Evolutionary conservation across 1,140 invertebrate genomes (phyloP), one percentile per base, ranked within the genome.

Genomic region (Drosophila tristis): DNA sequence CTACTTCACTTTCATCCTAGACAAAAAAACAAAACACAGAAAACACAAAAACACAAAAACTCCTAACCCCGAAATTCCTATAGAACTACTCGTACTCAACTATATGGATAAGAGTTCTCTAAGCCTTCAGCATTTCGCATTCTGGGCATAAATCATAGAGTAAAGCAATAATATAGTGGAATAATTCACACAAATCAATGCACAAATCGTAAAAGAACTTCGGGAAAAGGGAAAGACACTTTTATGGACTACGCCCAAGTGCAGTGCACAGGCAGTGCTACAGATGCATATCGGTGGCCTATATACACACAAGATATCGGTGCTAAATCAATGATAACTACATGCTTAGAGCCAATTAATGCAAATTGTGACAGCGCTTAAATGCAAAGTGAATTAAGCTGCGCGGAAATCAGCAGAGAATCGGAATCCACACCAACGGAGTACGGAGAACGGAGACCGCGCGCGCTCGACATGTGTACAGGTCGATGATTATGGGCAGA

Each of bases 241-340:
- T 35, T 48, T 58, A 67, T 71, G 65, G 45, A 70, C 66, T 71
- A 71, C 55, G 48, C 68, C 48, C 73, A 60, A 60, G 56, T 64
- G 61, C 74, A 25, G 29, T 49, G 49, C 9, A 15, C 13, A 39
- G 43, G 68, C 53, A 63, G 58, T 20, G 20, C 78, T 44, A 81
- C 78, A 72, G 71, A 59, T 70, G 73, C 53, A 61, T 50, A 78
- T 78, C 67, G 71, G 55, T 73, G 80, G 74, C 80, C 82, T 75
- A 86, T 80, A 89, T 87, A 76, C 35, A 60, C 42, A 56, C n/a
- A 56, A 57, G 49, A 87, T 68, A 87, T 90, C 77, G 85, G 85
- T 89, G 84, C 85, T 89, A 89, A 89, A 89, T 89, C 84, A 89
- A 89, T 89, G 80, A 87, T 89, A 89, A 89, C 82, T 89, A 81